These are phyloP conservation scores for Pandemis cinnamomeana DNA, from an alignment of 2,888 invertebrate species.

Conservation along the genomic window DNA sequence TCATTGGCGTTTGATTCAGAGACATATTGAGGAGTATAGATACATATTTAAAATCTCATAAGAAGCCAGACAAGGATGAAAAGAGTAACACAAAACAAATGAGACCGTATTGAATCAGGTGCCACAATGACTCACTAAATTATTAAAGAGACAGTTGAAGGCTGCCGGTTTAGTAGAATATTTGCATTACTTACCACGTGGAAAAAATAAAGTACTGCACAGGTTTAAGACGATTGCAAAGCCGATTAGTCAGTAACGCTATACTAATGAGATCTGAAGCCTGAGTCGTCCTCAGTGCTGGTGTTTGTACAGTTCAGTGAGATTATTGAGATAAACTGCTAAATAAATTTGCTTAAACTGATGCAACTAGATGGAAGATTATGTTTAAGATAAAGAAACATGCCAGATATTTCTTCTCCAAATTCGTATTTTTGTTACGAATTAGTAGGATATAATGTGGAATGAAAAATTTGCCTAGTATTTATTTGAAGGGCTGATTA, in stretches of 20 bases:
- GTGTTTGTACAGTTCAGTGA: constrained; percentile 14
- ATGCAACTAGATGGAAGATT: too few relatives aligned
- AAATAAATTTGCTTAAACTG: neutral
- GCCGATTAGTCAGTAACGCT: constrained; percentile 29
- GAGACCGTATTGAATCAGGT: constrained; percentile 26
- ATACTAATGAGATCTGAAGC: constrained; percentile 34
- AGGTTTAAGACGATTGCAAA: constrained; percentile 20
- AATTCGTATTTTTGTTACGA: too few relatives aligned
- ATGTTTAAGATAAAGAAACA: too few relatives aligned
- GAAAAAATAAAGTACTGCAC: neutral
- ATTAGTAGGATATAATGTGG: too few relatives aligned
- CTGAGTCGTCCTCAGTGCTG: constrained; percentile 11
- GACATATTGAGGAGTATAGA: neutral
- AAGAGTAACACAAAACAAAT: neutral
- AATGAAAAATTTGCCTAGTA: too few relatives aligned
- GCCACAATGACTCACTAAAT: constrained; percentile 20
- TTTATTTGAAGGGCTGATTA: too few relatives aligned
- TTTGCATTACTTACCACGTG: constrained; percentile 9
- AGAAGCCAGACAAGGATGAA: neutral
- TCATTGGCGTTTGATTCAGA: neutral
- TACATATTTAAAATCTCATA: neutral
- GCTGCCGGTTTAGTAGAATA: neutral
- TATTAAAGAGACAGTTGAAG: constrained; percentile 22
- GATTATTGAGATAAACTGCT: neutral
- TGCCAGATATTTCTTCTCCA: too few relatives aligned